These are phyloP conservation scores for Ariopsis seemanni DNA, from an alignment of 2,113 vertebrate genomes.

Conservation along the genomic window DNA sequence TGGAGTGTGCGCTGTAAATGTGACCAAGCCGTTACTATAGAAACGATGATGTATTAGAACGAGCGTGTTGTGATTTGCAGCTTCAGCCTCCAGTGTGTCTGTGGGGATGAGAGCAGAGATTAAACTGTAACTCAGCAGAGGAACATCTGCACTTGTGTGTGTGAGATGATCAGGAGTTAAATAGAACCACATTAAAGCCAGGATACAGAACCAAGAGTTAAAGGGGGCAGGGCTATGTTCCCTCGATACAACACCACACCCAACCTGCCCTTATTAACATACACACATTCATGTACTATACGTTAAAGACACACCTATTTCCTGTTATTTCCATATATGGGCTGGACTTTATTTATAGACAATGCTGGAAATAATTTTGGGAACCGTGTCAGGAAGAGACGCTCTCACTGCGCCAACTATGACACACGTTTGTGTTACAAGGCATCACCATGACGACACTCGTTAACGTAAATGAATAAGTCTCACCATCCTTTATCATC, in stretches of 20 bases:
- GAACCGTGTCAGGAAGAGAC: not conserved
- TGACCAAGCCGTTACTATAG: not conserved
- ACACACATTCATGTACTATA: not conserved
- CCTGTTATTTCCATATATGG: not conserved
- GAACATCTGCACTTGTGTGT: too few relatives aligned
- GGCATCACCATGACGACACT: not conserved
- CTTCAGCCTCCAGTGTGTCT: not conserved
- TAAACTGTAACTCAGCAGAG: not conserved
- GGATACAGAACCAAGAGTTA: too few relatives aligned
- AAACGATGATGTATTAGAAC: not conserved
- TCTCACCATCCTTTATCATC: constrained; percentile 94
- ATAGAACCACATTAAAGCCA: not conserved
- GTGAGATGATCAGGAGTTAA: not conserved
- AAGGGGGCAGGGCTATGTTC: not conserved
- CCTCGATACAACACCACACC: not conserved
- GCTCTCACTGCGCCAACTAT: not conserved
- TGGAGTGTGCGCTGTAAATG: too few relatives aligned
- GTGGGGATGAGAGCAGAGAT: not conserved
- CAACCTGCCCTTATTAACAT: not conserved
- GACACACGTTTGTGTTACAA: not conserved
- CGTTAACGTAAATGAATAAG: not conserved
- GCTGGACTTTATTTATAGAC: not conserved
- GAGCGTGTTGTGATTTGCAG: not conserved
- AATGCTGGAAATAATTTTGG: not conserved
- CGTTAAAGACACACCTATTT: not conserved